Evolutionary conservation across 2,113 vertebrate species (phyloP), one percentile per base, ranked within the genome.

Genomic region (Manacus vitellinus): DNA sequence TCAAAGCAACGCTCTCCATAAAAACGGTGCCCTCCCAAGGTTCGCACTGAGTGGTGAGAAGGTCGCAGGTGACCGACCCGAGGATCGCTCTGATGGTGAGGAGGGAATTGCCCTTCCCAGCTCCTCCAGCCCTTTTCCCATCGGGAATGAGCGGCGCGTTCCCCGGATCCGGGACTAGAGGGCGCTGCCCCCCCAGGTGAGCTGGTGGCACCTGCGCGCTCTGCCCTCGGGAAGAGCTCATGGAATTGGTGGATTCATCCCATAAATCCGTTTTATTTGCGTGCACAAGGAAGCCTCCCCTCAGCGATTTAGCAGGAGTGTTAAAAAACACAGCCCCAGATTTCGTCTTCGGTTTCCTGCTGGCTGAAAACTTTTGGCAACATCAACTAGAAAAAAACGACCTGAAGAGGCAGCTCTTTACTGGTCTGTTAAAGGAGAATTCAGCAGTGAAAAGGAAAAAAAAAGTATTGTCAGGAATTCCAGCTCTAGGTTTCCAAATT

Each of bases 111-210:
- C 2, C 37, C 20, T 70, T 81, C 51, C 25, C 39, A 7, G 21
- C 5, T 6, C 15, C 6, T 59, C n/a, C n/a, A 25, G n/a, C 54
- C 51, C 51, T 5, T 39, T 59, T 83, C 25, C 8, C 30, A 24
- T 6, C 4, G 15, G 49, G 23, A 35, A 25, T 1, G 8, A 23
- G 52, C 7, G 0, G 37, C 74, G 70, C 4, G 5, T 75, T 97
- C 66, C 84, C 68, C 24, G 18, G 22, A 30, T n/a, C 25, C 71
- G 86, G 83, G 8, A n/a, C 78, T 81, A 95, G 94, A 20, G 90
- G 96, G 94, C 92, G 94, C 96, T 94, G 84, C 78, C 39, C 56
- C 58, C 31, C 91, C 49, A 54, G 88, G 37, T 47, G 74, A 90
- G 80, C 30, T 22, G 23, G 11, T 9, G 33, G 18, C 33, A 54